Evolutionary conservation across 2,113 vertebrate genomes (phyloP), one percentile per base, ranked within the genome.

Genomic region (Chauna torquata): DNA sequence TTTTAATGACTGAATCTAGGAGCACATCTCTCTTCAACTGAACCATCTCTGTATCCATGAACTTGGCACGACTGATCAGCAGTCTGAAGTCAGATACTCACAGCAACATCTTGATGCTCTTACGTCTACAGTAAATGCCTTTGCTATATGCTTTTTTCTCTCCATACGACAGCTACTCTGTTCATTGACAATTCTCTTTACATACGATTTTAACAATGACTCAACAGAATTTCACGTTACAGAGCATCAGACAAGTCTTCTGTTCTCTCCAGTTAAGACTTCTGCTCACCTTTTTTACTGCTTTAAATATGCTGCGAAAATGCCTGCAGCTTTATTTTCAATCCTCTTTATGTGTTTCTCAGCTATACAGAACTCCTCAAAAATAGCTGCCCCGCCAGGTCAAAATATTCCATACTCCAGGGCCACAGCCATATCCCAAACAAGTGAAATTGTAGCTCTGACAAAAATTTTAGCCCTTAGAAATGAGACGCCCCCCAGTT

Each of bases 401-500:
- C 34, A n/a, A 59, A 59, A 32, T 19, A 59, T 34, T n/a, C 18
- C 57, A 58, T 32, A 18, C 14, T 47, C 17, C 45, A 47, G 45
- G 45, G 45, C 17, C 15, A 47, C 15, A 47, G 14, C 45, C 45
- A 47, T 47, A 47, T 47, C 15, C 45, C 45, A 47, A 47, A 47
- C 45, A 14, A 47, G 45, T 47, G 45, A 47, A 47, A 47, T 16
- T 47, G 45, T 15, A 47, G 45, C 45, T 18, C 12, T 47, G 45
- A 47, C 45, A 47, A 47, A 15, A 47, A 47, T 47, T 42, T 47
- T 47, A 47, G 45, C 45, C 45, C 45, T 47, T 47, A 47, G 45
- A 47, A 47, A 47, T 47, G 45, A 47, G 14, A 36, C 36, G 24
- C 30, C 0, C 2, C 6, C 6, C 8, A 34, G n/a, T 1, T 22